Base-by-base conservation (phyloP, 2,113 vertebrate genomes). In the Antennarius striatus region DNA sequence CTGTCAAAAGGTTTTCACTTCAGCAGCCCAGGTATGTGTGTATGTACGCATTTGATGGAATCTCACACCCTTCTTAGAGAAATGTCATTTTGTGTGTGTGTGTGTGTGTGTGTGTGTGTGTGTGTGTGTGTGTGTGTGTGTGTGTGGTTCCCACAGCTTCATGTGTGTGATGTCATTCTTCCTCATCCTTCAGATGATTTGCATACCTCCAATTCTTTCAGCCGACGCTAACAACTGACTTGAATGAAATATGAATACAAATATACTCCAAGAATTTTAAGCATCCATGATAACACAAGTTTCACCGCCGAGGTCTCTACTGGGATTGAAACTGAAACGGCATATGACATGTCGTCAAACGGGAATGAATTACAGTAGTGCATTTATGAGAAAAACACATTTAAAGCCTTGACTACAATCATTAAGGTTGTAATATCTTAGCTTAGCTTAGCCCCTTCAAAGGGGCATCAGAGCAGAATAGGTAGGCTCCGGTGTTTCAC, bases 141-240 rank as follows among this genome's bases (percentile, higher is more conserved):
- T 30, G 54, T 40, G 7, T 36, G 32, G 32, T 36, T 36, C 32
- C 32, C 32, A 36, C 1, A 36, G 32, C 7, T 36, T 36, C 32
- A 36, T 36, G 32, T 36, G 32, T 7, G 7, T 7, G 32, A 36
- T 36, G 32, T 36, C 32, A 36, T 36, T 36, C 32, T 36, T 36
- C 32, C 32, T 36, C 32, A 36, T 36, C 48, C 36, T 13, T 10
- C 45, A 15, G 50, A n/a, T 16, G 30, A 16, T 36, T 45, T n/a
- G 39, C 5, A 63, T 80, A 63, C 45, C 40, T 68, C 63, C 12
- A 16, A 80, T 80, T 75, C 68, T 40, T 80, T 55, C 43, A 43
- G 67, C 52, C 10, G 22, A 32, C 42, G 60, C 29, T 79, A 60
- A 74, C 56, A 11, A 47, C 32, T 36, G 32, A 36, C 32, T 4